Conservation (phyloP, 2,888 invertebrate species). For the Eutolmus rufibarbis region DNA sequence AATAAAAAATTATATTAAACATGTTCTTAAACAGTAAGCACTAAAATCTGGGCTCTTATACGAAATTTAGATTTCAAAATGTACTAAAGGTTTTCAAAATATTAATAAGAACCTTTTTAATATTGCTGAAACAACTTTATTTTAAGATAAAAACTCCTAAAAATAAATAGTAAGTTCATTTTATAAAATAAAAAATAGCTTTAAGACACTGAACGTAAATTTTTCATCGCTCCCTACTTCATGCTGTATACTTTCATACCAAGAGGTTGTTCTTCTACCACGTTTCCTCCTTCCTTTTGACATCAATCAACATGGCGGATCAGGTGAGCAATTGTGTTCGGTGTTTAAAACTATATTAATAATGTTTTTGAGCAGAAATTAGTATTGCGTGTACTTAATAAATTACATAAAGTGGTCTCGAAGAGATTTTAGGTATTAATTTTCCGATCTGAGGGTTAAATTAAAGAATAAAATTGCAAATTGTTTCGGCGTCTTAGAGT, state of each 20-base stretch:
- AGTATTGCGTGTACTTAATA: neutral
- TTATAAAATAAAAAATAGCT: neutral
- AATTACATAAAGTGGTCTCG: neutral
- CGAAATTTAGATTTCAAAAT: neutral
- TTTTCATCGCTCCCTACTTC: neutral
- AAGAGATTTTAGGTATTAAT: neutral
- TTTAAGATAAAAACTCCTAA: neutral
- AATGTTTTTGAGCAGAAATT: neutral
- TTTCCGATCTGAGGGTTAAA: neutral
- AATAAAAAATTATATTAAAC: neutral
- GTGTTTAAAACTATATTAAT: neutral
- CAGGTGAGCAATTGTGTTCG: slow-evolving; percentile 69
- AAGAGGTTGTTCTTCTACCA: neutral
- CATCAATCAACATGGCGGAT: slow-evolving; percentile 77
- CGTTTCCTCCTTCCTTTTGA: slow-evolving; percentile 56
- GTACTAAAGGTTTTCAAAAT: neutral
- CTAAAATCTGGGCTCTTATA: neutral
- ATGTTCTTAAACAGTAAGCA: neutral
- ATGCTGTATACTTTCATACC: neutral
- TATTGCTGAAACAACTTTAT: neutral
- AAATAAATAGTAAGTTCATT: neutral
- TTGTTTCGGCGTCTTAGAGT: neutral
- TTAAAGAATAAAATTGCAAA: neutral
- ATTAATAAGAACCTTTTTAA: neutral
- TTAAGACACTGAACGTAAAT: neutral